These are phyloP conservation scores for Sycon ciliatum DNA, from an alignment of 37 sponge, comb jelly and placozoan species.

Conservation along the genomic window DNA sequence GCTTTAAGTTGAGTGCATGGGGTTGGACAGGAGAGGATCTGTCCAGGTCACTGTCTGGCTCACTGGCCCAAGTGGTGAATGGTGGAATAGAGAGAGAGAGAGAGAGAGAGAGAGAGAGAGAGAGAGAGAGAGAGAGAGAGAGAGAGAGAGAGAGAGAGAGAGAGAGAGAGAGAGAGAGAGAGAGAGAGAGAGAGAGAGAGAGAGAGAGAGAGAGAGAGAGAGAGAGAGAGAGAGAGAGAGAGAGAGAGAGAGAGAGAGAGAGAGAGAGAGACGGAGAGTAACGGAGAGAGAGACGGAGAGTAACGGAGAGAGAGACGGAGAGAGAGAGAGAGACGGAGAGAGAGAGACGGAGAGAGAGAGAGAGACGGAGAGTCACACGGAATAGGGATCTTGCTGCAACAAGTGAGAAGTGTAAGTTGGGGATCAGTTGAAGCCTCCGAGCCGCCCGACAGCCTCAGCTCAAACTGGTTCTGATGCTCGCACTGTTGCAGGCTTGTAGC, in stretches of 20 bases:
- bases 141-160: background rate
- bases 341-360: constrained; percentile 2
- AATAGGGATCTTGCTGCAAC: background rate
- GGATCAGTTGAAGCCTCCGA: too few relatives aligned
- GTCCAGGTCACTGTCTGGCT: too few relatives aligned
- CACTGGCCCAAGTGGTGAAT: too few relatives aligned
- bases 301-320: background rate
- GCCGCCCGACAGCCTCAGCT: constrained; percentile 66
- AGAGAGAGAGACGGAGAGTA: background rate
- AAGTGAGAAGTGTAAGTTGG: too few relatives aligned
- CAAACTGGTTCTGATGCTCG: constrained; percentile 52
- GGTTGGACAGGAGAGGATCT: too few relatives aligned
- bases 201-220: background rate
- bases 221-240: constrained; percentile 8
- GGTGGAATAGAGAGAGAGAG: too few relatives aligned
- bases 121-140: background rate
- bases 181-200: background rate
- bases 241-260: background rate
- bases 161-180: background rate
- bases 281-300: background rate
- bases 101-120: too few relatives aligned
- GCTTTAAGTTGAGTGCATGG: too few relatives aligned
- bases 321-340: background rate
- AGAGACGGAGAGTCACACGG: background rate
- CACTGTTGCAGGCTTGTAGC: too few relatives aligned